Conservation (phyloP, 2,797 vertebrate species). For the Enoplosus armatus region DNA sequence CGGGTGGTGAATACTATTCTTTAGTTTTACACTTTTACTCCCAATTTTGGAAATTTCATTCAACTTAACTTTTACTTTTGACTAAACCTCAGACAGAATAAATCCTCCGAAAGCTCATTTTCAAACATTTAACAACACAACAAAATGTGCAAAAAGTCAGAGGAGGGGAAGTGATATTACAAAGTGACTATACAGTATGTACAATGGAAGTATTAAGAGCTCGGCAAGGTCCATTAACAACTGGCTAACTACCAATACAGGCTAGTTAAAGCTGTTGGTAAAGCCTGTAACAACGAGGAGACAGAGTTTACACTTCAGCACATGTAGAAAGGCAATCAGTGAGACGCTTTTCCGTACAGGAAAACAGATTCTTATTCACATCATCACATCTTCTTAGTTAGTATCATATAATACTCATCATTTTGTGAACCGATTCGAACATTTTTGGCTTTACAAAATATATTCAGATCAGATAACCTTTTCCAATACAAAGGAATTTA, state of each 20-base stretch:
- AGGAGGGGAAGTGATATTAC: conserved; percentile 22
- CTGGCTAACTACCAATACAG: conserved; percentile 38
- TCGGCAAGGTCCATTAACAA: conserved; percentile 50
- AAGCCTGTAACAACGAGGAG: conserved; percentile 35
- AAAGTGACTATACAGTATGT: conserved; percentile 54
- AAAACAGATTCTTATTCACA: conserved; percentile 53
- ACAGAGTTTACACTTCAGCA: conserved; percentile 49
- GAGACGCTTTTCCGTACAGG: conserved; percentile 41
- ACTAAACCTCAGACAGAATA: conserved; percentile 11
- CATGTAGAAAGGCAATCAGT: conserved; percentile 62
- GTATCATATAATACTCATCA: conserved; percentile 36
- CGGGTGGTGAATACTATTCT: neutral
- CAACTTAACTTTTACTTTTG: neutral
- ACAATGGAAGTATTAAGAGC: conserved; percentile 46
- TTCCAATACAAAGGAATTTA: conserved; percentile 27
- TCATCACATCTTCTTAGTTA: conserved; percentile 49
- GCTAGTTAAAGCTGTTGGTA: conserved; percentile 46
- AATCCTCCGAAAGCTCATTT: conserved; percentile 38
- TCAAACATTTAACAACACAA: conserved; percentile 41
- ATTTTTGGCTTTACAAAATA: conserved; percentile 53
- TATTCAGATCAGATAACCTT: conserved; percentile 30
- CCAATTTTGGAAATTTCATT: conserved; percentile 8
- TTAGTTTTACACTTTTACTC: conserved; percentile 7
- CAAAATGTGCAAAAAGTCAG: conserved; percentile 47
- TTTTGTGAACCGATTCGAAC: conserved; percentile 36